Evolutionary conservation across 2,113 vertebrate genomes (phyloP).

Genomic region (Marmota flaviventris): DNA sequence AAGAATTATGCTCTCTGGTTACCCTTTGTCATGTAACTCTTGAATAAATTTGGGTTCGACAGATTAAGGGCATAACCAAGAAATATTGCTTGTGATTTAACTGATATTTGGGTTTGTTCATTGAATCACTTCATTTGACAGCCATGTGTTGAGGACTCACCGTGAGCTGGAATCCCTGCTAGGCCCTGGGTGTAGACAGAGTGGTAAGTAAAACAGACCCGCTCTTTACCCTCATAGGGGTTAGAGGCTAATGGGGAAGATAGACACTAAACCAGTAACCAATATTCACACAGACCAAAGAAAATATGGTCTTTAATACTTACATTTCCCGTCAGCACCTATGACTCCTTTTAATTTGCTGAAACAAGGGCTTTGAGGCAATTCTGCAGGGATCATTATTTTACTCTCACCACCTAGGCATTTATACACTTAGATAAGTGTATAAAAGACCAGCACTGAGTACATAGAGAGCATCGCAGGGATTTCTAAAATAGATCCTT

Average conservation of each 20-base stretch:
- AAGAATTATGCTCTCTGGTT: not conserved
- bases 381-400: too few species aligned
- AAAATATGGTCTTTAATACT: too few species aligned
- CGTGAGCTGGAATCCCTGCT: not conserved
- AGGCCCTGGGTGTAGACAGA: not conserved
- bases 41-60: constrained; percentile 16
- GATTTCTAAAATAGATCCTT: not conserved
- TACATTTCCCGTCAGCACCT: too few species aligned
- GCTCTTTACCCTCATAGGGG: not conserved
- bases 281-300: not conserved
- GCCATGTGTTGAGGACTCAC: not conserved
- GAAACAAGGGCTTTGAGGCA: too few species aligned
- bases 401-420: too few species aligned
- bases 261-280: not conserved
- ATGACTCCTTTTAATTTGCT: too few species aligned
- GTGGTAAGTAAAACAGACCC: accelerated
- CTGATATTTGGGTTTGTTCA: not conserved
- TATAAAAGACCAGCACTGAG: not conserved
- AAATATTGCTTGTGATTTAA: constrained; percentile 25
- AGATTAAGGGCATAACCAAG: not conserved
- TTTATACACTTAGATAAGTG: not conserved
- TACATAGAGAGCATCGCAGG: not conserved
- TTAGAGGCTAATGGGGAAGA: not conserved
- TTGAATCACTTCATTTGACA: constrained; percentile 21
- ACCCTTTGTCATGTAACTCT: not conserved